phyloP scores from a whole-genome alignment of 2,797 vertebrate species.

The Balearica regulorum region DNA sequence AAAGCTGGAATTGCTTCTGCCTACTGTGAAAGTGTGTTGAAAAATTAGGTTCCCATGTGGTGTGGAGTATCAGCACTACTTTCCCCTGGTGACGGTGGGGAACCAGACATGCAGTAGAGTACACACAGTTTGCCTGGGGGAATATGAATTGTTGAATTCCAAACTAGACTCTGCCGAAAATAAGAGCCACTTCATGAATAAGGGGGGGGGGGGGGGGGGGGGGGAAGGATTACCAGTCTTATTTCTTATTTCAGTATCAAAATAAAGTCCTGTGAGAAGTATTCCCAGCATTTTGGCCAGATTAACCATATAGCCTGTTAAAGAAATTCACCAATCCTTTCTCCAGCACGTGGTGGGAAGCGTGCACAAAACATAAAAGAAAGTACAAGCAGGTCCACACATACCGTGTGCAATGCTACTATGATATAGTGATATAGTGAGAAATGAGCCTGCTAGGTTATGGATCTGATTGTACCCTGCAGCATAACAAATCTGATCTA shows the following conservation, averaged over 20 bases:
- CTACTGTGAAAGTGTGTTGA: neutral
- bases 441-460: neutral
- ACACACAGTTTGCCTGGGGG: neutral
- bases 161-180: neutral
- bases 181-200: neutral
- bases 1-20: neutral
- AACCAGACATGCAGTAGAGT: neutral
- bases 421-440: neutral
- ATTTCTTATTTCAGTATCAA: neutral
- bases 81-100: neutral
- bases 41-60: neutral
- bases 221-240: neutral
- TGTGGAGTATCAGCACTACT: neutral
- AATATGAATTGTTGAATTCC: neutral
- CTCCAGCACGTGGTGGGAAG: neutral
- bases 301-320: neutral
- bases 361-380: neutral
- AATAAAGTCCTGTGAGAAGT: neutral
- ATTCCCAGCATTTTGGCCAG: neutral
- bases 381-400: neutral
- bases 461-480: neutral
- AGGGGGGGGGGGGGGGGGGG: too few relatives aligned
- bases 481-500: neutral
- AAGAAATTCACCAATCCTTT: neutral
- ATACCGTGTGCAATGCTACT: neutral